A percentile compares a stretch with the other conserved stretches of the same genome.
Conservation (phyloP, 1,140 invertebrate genomes). For the Bombus pascuorum region DNA sequence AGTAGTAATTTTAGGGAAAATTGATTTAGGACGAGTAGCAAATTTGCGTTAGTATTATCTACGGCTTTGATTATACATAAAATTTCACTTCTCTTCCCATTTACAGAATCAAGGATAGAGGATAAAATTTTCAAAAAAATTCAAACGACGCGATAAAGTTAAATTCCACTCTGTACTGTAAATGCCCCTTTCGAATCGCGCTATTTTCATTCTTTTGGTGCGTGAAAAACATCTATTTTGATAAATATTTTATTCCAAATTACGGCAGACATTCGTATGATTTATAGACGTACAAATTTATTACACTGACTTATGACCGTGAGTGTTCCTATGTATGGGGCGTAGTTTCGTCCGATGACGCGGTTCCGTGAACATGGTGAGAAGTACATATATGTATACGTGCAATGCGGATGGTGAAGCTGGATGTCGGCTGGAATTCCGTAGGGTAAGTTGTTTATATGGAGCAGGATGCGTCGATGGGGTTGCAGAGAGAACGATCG, state of each 20-base stretch:
- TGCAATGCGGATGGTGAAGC: not conserved
- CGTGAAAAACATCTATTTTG: not conserved
- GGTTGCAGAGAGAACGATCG: not conserved
- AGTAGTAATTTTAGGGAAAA: not conserved
- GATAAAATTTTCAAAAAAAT: not conserved
- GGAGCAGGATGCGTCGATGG: too few species aligned
- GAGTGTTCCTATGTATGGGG: not conserved
- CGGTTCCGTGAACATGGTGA: not conserved
- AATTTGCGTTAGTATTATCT: not conserved
- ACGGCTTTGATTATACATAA: not conserved
- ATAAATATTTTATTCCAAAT: not conserved
- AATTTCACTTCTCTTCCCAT: not conserved
- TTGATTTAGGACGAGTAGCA: not conserved
- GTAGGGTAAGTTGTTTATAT: not conserved
- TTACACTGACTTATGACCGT: not conserved
- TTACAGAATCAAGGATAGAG: not conserved
- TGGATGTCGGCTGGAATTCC: not conserved
- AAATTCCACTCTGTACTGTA: too few species aligned
- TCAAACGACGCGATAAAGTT: not conserved
- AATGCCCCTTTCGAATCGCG: too few species aligned
- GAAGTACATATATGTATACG: not conserved
- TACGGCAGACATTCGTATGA: not conserved
- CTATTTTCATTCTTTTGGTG: too few species aligned
- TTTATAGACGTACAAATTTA: not conserved
- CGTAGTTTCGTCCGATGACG: not conserved